Base-by-base conservation (phyloP, 92 coral and sea anemone species). In the Epizoanthus rinbou region DNA sequence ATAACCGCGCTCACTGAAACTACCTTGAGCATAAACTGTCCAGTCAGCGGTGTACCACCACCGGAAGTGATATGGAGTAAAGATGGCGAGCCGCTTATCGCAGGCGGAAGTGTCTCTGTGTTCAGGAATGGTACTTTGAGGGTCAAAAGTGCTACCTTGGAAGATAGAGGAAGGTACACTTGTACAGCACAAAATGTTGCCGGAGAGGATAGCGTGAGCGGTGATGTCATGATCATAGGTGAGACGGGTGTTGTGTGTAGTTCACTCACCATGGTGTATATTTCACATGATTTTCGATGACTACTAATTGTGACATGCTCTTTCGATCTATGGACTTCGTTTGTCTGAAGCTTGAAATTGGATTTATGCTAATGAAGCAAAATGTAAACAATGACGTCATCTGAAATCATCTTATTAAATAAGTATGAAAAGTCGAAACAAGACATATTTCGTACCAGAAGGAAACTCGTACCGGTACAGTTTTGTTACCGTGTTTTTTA, bases 1-100 rank as follows among this genome's bases (percentile, higher is more conserved):
- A 15, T 83, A 45, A 86, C 86, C 14, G 73, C 89, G 39, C 54
- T 86, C 31, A 80, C 89, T 17, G 86, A 80, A 35, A 80, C 86
- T 4, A 73, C 50, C 45, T 57, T 82, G 22, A 73, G 25, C 71
- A 83, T 64, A 17, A 24, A 75, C 71, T 81, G 86, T 23, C 76
- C 79, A 75, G 82, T 80, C 82, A 86, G 89, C 79, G 89, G 89
- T 73, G 68, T 64, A 35, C 89, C 89, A 3, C 39, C 52, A 16
- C 89, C 89, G 6, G 58, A 53, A 33, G 59, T 87, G 25, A 74
- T 60, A 16, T 87, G 81, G 90, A 74, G 53, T 57, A 80, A 87
- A 64, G 73, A 82, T 19, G 86, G 84, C 23, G 24, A 24, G 8
- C 72, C 74, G 37, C 56, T 84, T 57, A 64, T 7, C 14, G 18